A percentile compares a stretch with the other conserved stretches of the same genome.
These are phyloP conservation scores for Mormoops blainvillei DNA, from an alignment of 2,113 vertebrate genomes.

Conservation along the genomic window DNA sequence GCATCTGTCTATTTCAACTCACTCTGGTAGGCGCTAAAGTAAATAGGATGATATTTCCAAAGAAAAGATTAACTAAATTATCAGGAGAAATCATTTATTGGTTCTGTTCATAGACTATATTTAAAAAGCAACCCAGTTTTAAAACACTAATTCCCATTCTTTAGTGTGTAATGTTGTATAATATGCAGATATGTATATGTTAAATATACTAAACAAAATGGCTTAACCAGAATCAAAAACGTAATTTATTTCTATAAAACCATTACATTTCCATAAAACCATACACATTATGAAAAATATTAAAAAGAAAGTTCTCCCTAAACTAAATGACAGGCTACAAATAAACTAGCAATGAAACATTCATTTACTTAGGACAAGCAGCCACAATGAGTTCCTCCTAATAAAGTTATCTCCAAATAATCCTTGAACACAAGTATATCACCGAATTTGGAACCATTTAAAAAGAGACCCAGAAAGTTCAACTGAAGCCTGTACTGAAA, in stretches of 20 bases:
- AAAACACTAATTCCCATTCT: background rate
- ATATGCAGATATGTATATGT: background rate
- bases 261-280: constrained; percentile 10
- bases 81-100: background rate
- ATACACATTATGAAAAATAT: constrained; percentile 23
- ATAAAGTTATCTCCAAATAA: background rate
- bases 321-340: background rate
- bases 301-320: background rate
- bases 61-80: background rate
- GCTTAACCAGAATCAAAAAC: constrained; percentile 10
- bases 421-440: background rate
- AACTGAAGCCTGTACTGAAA: background rate
- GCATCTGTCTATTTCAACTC: background rate
- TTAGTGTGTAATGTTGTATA: background rate
- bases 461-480: constrained; percentile 3
- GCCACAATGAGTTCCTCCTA: background rate
- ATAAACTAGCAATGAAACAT: background rate
- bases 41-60: background rate
- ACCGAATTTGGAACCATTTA: background rate
- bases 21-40: background rate
- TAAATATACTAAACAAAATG: background rate
- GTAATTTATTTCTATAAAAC: background rate
- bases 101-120: background rate
- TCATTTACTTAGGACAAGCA: background rate
- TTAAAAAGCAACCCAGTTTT: constrained; percentile 11